Base-by-base conservation (phyloP, 2,888 invertebrate genomes). In the Nemurella pictetii region DNA sequence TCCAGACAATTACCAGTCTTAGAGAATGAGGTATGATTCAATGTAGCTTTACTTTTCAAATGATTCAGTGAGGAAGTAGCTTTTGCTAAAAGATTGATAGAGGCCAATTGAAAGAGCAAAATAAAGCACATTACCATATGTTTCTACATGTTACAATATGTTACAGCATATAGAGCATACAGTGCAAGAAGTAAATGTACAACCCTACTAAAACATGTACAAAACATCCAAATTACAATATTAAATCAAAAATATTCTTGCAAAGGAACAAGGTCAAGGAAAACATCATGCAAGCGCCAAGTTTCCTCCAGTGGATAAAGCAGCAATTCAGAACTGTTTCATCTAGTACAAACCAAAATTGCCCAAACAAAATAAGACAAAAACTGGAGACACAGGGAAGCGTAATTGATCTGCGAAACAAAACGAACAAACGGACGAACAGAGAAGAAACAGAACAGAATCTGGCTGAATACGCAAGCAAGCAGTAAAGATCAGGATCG, bases 161-260 rank as follows among this genome's bases (percentile, higher is more conserved):
- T 78, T 30, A 30, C 28, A 78, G n/a, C 9, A 78, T 78, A 78
- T 15, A 12, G 28, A 15, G 28, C 9, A 15, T 78, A 78, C 3
- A 78, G 25, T 7, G 30, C 15, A 78, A 78, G n/a, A 78, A 1
- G 30, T 12, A 7, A n/a, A 30, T 78, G 28, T 78, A 78, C 78
- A 78, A 12, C 7, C n/a, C 78, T n/a, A 55, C 25, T 32, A 9
- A 20, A 80, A 32, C 80, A 35, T 81, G 32, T 32, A 28, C 55
- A 28, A 85, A 85, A 85, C 36, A n/a, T 27, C 36, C 30, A 27
- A 36, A 20, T 32, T 75, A 72, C 27, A 32, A 83, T 28, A 74
- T 27, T 28, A 29, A 81, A 80, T 85, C 80, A 83, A 32, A 77
- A 83, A 74, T 78, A 20, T 80, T 55, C 36, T 72, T n/a, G 36